Conservation (phyloP, 2,888 invertebrate genomes). For the Artemia sinica region DNA sequence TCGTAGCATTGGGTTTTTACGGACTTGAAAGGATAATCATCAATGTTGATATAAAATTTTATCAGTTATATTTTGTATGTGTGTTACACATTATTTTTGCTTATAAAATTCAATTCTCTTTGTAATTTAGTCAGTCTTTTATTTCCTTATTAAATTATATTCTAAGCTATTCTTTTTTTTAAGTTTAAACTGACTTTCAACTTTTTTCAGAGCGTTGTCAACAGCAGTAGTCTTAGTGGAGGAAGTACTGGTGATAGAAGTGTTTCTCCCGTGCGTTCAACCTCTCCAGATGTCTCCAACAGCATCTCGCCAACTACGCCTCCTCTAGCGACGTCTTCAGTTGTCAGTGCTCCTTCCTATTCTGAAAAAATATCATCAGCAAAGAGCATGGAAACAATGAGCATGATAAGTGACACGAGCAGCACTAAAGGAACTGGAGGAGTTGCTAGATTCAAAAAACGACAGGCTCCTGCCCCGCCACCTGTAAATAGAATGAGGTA, state of each 20-base stretch:
- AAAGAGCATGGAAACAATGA: not conserved
- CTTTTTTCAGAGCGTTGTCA: slow-evolving; percentile 30
- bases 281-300: slow-evolving; percentile 32
- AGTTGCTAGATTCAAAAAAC: not conserved
- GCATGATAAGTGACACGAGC: slow-evolving; percentile 12
- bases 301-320: not conserved
- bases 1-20: no score
- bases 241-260: slow-evolving; percentile 37
- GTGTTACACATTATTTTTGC: no score
- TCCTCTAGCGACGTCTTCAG: slow-evolving; percentile 7
- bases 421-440: slow-evolving; percentile 4
- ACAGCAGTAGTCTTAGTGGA: slow-evolving; percentile 37
- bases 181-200: not conserved
- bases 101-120: no score
- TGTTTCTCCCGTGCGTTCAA: slow-evolving; percentile 43
- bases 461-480: not conserved
- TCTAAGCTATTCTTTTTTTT: no score
- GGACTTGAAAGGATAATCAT: no score
- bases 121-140: no score
- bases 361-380: not conserved
- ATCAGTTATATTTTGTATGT: no score
- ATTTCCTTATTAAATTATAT: no score
- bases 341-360: not conserved
- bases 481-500: not conserved
- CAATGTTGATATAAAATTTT: no score